These are phyloP conservation scores for Notothenia rossii DNA, from an alignment of 2,113 vertebrate species.

Conservation along the genomic window DNA sequence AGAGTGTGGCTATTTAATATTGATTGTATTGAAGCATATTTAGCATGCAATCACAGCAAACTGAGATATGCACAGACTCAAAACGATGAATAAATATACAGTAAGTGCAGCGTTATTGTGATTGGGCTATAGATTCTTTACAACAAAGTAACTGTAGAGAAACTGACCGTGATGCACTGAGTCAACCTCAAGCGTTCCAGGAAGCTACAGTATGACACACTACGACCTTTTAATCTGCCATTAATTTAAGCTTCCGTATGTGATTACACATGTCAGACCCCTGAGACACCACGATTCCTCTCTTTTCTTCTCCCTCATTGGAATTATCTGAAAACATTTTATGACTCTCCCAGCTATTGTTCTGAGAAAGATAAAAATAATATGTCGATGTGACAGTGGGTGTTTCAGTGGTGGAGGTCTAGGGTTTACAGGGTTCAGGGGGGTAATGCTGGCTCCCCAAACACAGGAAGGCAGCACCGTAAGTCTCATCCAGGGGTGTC, in stretches of 20 bases:
- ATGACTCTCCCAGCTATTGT: slow-evolving; percentile 82
- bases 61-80: not conserved
- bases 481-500: slow-evolving; percentile 71
- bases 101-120: not conserved
- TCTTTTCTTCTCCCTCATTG: slow-evolving; percentile 44
- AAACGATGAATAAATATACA: not conserved
- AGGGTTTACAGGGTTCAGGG: slow-evolving; percentile 62
- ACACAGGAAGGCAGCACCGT: slow-evolving; percentile 78
- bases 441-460: slow-evolving; percentile 76
- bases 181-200: slow-evolving; percentile 54
- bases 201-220: slow-evolving; percentile 61
- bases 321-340: slow-evolving; percentile 72
- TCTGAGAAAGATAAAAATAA: slow-evolving; percentile 81
- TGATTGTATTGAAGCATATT: not conserved
- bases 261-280: slow-evolving; percentile 68
- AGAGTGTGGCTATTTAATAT: not conserved
- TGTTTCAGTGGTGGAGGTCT: slow-evolving; percentile 76
- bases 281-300: slow-evolving; percentile 55
- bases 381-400: slow-evolving; percentile 69
- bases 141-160: slow-evolving; percentile 20
- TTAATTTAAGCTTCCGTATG: slow-evolving; percentile 71
- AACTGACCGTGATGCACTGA: slow-evolving; percentile 15
- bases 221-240: slow-evolving; percentile 65
- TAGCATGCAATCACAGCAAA: not conserved
- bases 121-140: slow-evolving; percentile 2